Conservation (phyloP, 2,888 invertebrate species). For the Lithophane semibrunnea region DNA sequence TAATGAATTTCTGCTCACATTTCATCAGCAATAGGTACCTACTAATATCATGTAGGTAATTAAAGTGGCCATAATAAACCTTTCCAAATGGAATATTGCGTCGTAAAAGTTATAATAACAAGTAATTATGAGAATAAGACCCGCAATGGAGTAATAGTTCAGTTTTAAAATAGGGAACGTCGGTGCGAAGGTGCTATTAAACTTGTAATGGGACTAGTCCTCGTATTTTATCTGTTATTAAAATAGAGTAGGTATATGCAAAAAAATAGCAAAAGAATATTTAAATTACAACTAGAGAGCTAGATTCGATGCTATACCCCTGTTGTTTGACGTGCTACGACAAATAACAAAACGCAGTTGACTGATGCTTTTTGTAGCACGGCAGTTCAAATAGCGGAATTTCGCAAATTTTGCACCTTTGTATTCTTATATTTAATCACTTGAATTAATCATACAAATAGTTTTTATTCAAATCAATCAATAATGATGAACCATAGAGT, state of each 20-base stretch:
- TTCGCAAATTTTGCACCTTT: no score
- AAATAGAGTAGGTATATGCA: conserved; percentile 6
- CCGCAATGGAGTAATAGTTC: conserved; percentile 50
- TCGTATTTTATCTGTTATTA: conserved; percentile 30
- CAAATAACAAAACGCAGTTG: no score
- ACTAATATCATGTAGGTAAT: conserved; percentile 44
- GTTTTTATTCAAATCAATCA: no score
- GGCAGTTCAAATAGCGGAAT: no score
- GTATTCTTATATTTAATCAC: no score
- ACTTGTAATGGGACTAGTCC: conserved; percentile 45
- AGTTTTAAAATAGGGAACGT: conserved; percentile 47
- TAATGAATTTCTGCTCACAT: conserved; percentile 25
- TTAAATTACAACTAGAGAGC: no score
- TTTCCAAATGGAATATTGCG: conserved; percentile 51
- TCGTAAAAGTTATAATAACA: conserved; percentile 59
- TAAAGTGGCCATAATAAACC: conserved; percentile 45
- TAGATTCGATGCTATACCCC: no score
- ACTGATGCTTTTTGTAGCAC: no score
- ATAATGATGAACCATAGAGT: no score
- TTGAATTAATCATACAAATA: no score
- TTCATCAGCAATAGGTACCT: conserved; percentile 22
- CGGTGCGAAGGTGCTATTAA: conserved; percentile 50
- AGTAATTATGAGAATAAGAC: conserved; percentile 57
- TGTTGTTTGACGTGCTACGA: no score
- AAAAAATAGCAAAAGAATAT: background rate